phyloP scores from a whole-genome alignment of 37 sponge, comb jelly and placozoan genomes.

The Ianthella basta region DNA sequence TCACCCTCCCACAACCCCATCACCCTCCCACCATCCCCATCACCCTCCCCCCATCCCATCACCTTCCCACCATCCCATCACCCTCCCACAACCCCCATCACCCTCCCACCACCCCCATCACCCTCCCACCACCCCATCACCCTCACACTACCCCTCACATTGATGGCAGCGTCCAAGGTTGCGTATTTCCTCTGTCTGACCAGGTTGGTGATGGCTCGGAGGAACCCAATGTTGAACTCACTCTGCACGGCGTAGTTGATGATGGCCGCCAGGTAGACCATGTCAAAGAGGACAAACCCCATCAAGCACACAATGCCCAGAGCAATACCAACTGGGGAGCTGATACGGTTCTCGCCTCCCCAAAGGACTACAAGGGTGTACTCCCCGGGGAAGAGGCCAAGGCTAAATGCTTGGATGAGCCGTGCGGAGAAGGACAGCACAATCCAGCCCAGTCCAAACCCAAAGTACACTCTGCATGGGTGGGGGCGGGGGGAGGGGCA shows the following conservation, averaged over 20 bases:
- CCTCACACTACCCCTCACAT: conserved; percentile 22
- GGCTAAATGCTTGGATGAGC: conserved; percentile 30
- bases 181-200: conserved; percentile 48
- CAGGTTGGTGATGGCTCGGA: conserved; percentile 47
- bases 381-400: conserved; percentile 24
- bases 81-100: neutral
- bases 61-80: conserved; percentile 7
- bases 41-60: neutral
- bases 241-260: conserved; percentile 73
- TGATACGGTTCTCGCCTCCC: neutral
- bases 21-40: neutral
- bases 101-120: neutral
- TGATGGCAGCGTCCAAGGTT: conserved; percentile 54
- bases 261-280: conserved; percentile 63
- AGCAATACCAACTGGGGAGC: neutral
- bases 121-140: too few species aligned
- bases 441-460: conserved; percentile 43
- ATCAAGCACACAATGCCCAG: conserved; percentile 41
- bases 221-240: conserved; percentile 69
- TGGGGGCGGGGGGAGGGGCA: too few species aligned
- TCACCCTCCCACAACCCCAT: neutral
- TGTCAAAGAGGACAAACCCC: conserved; percentile 73
- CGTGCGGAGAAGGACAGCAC: conserved; percentile 49
- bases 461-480: conserved; percentile 30
- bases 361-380: conserved; percentile 16